phyloP scores from a whole-genome alignment of 37 sponge, comb jelly and placozoan genomes.

The Cladorhizidae sp. region DNA sequence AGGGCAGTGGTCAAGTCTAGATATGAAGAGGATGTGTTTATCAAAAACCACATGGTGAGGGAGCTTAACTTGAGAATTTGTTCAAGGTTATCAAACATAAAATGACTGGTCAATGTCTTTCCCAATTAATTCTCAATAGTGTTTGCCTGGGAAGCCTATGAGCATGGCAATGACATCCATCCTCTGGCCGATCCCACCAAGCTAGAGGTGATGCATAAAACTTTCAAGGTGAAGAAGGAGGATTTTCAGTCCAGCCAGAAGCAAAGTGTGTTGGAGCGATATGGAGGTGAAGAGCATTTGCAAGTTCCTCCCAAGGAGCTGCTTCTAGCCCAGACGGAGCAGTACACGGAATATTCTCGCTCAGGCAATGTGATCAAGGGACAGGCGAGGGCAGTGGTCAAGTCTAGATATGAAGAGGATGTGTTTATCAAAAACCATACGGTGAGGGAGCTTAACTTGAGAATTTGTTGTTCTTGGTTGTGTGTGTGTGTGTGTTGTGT shows the following conservation, averaged over 20 bases:
- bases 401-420: slow-evolving; percentile 96
- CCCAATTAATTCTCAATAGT: slow-evolving; percentile 46
- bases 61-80: too few species aligned
- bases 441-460: slow-evolving; percentile 31
- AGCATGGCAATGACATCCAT: slow-evolving; percentile 93
- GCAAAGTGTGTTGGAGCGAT: slow-evolving; percentile 78
- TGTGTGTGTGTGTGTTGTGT: too few species aligned
- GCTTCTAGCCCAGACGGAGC: slow-evolving; percentile 91
- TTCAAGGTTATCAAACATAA: background rate
- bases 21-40: slow-evolving; percentile 92
- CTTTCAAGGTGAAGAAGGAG: slow-evolving; percentile 83
- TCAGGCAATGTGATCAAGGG: slow-evolving; percentile 88
- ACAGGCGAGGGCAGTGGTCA: slow-evolving; percentile 91
- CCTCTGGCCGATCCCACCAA: slow-evolving; percentile 97
- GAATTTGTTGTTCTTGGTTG: too few species aligned
- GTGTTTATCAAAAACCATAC: slow-evolving; percentile 90
- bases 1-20: slow-evolving; percentile 89
- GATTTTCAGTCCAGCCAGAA: slow-evolving; percentile 81
- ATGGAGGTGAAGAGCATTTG: slow-evolving; percentile 97
- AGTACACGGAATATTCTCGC: slow-evolving; percentile 96
- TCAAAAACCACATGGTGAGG: slow-evolving; percentile 90
- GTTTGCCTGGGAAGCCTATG: slow-evolving; percentile 98
- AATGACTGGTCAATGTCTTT: background rate
- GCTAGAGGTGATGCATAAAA: slow-evolving; percentile 88
- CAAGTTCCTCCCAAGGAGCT: slow-evolving; percentile 94